Evolutionary conservation across 2,888 invertebrate genomes (phyloP).

Genomic region (Notodromas monacha): DNA sequence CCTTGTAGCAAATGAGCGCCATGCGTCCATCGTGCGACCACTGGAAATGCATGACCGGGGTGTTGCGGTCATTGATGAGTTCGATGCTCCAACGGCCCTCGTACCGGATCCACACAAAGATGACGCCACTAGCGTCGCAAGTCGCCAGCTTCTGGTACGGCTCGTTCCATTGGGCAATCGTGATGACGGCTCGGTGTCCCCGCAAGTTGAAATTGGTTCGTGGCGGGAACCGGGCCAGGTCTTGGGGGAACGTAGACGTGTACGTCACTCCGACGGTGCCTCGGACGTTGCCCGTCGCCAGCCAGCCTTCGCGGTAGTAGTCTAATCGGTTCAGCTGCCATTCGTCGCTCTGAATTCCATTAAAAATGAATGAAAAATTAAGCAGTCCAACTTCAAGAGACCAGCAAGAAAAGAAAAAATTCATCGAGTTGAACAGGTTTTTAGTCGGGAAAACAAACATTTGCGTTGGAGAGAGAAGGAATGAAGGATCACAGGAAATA

Average conservation of each 20-base stretch:
- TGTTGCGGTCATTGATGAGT: slow-evolving; percentile 85
- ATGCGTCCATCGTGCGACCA: slow-evolving; percentile 96
- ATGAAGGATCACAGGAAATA: no score
- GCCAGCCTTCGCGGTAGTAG: slow-evolving; percentile 91
- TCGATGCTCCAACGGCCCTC: slow-evolving; percentile 97
- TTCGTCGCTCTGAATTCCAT: slow-evolving; percentile 61
- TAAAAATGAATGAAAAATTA: slow-evolving; percentile 10
- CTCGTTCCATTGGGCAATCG: slow-evolving; percentile 89
- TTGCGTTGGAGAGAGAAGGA: no score
- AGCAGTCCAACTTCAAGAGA: slow-evolving; percentile 5
- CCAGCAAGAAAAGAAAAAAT: background rate
- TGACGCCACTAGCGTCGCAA: slow-evolving; percentile 85
- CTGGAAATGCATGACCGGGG: slow-evolving; percentile 83
- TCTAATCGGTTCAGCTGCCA: slow-evolving; percentile 80
- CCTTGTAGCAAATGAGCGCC: slow-evolving; percentile 91
- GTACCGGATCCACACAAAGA: slow-evolving; percentile 98
- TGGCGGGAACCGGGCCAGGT: slow-evolving; percentile 25
- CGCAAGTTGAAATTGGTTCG: slow-evolving; percentile 86
- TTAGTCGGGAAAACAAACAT: no score
- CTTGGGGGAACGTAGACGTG: slow-evolving; percentile 56
- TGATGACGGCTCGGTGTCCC: slow-evolving; percentile 83
- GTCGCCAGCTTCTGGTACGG: slow-evolving; percentile 90
- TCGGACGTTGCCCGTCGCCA: slow-evolving; percentile 71
- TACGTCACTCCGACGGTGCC: slow-evolving; percentile 86
- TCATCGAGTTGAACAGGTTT: no score